These are phyloP conservation scores for Cheilosia soror DNA, from an alignment of 2,888 invertebrate species.

Conservation along the genomic window DNA sequence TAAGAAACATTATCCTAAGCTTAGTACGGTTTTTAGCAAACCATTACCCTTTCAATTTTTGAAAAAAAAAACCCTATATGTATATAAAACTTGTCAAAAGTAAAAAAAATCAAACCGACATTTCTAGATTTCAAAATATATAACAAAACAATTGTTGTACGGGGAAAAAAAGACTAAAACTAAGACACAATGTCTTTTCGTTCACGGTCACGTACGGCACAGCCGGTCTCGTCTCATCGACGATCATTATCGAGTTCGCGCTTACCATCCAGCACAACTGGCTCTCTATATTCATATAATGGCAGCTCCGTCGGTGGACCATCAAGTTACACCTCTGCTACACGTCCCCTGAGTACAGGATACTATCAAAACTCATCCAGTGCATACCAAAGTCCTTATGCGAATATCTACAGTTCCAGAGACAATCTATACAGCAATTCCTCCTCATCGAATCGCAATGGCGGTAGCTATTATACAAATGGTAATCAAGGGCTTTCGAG, in stretches of 20 bases:
- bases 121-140: conserved; percentile 8
- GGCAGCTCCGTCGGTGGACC: conserved; percentile 74
- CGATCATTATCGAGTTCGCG: conserved; percentile 85
- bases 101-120: background rate
- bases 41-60: no score
- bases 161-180: background rate
- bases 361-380: conserved; percentile 80
- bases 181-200: conserved; percentile 82
- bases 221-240: conserved; percentile 83
- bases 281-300: conserved; percentile 77
- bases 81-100: conserved; percentile 27
- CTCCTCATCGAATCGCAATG: conserved; percentile 77
- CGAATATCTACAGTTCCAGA: conserved; percentile 81
- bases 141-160: background rate
- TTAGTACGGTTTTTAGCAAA: no score
- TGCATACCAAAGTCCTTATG: conserved; percentile 82
- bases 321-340: conserved; percentile 69
- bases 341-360: conserved; percentile 82
- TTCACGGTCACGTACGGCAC: conserved; percentile 82
- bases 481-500: conserved; percentile 78
- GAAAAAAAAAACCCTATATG: background rate
- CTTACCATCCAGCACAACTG: conserved; percentile 78
- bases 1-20: no score
- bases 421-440: conserved; percentile 81
- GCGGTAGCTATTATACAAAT: conserved; percentile 78